Percentiles rank a stretch among this genome's conserved stretches.
These are phyloP conservation scores for Dasyprocta punctata DNA, from an alignment of 2,113 vertebrate genomes.

Conservation along the genomic window DNA sequence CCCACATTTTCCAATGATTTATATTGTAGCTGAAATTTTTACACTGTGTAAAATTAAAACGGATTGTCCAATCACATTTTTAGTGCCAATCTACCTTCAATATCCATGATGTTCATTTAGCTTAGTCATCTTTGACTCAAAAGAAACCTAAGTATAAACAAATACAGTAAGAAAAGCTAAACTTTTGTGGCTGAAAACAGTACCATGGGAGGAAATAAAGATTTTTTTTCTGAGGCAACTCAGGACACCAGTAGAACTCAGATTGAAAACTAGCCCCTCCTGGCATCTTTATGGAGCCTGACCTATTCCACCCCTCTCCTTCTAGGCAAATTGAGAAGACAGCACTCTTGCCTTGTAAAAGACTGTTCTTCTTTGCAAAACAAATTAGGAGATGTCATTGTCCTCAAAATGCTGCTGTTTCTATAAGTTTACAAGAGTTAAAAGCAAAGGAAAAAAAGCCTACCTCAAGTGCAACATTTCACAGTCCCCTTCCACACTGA, in stretches of 20 bases:
- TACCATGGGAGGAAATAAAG: neutral
- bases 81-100: neutral
- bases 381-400: neutral
- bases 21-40: neutral
- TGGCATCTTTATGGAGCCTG: too few species aligned
- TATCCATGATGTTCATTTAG: neutral
- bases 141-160: constrained; percentile 9
- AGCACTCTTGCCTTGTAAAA: neutral
- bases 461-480: neutral
- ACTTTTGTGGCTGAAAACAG: neutral
- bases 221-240: neutral
- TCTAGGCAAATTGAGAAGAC: neutral
- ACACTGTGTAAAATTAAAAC: neutral
- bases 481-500: neutral
- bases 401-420: neutral
- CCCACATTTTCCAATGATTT: neutral
- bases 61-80: neutral
- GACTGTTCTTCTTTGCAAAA: neutral
- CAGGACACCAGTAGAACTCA: neutral
- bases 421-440: neutral
- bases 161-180: neutral
- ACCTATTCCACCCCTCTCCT: rapidly evolving
- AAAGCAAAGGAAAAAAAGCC: neutral
- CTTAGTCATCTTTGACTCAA: neutral
- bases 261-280: neutral